Evolutionary conservation across 2,888 invertebrate genomes (phyloP).

Genomic region (Philereme transversata): DNA sequence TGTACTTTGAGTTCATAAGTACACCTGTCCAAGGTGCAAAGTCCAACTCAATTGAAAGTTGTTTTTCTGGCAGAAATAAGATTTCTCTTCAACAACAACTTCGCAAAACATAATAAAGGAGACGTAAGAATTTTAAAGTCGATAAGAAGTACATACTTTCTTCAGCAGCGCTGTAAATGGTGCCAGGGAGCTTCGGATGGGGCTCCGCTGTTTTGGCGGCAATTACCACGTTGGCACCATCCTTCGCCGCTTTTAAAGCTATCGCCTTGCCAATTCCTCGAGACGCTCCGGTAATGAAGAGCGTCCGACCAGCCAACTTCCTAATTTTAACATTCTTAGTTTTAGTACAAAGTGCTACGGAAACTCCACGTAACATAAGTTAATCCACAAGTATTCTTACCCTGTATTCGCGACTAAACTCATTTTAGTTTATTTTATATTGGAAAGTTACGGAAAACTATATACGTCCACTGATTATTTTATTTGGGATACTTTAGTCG

Average conservation of each 20-base stretch:
- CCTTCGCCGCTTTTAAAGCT: slow-evolving; percentile 94
- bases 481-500: neutral
- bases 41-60: slow-evolving; percentile 50
- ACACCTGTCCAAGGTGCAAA: slow-evolving; percentile 52
- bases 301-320: slow-evolving; percentile 91
- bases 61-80: slow-evolving; percentile 6
- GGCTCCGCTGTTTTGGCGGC: slow-evolving; percentile 96
- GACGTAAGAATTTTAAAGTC: neutral
- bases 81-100: neutral
- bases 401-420: slow-evolving; percentile 80
- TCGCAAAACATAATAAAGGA: neutral
- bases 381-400: slow-evolving; percentile 51
- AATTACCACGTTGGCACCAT: slow-evolving; percentile 96
- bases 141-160: slow-evolving; percentile 86
- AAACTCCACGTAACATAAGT: slow-evolving; percentile 17
- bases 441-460: neutral
- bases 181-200: slow-evolving; percentile 96
- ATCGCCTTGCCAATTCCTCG: slow-evolving; percentile 98
- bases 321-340: slow-evolving; percentile 51
- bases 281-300: slow-evolving; percentile 98
- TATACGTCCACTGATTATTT: neutral
- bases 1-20: slow-evolving; percentile 38
- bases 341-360: slow-evolving; percentile 29
- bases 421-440: slow-evolving; percentile 52
- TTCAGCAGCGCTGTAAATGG: slow-evolving; percentile 95